Evolutionary conservation across 2,888 invertebrate species (phyloP).

Genomic region (Phania funesta): DNA sequence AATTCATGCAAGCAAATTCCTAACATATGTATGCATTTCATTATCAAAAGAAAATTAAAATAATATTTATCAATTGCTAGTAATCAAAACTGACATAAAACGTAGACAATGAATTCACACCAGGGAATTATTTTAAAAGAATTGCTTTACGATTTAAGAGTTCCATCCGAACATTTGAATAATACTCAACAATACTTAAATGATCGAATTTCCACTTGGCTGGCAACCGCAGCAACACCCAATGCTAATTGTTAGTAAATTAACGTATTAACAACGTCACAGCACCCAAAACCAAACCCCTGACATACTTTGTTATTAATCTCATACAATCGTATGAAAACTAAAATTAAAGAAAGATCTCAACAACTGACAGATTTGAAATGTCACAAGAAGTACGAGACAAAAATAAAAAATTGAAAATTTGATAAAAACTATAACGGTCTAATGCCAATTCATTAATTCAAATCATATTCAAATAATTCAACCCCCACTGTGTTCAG

Average conservation of each 20-base stretch:
- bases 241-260: conserved; percentile 67
- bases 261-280: conserved; percentile 62
- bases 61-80: conserved; percentile 39
- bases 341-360: conserved; percentile 33
- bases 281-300: conserved; percentile 49
- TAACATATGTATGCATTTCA: conserved; percentile 49
- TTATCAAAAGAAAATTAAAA: conserved; percentile 20
- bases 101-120: conserved; percentile 60
- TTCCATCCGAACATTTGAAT: conserved; percentile 34
- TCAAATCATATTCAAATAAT: conserved; percentile 67
- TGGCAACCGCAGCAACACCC: conserved; percentile 66
- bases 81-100: conserved; percentile 66
- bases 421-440: conserved; percentile 46
- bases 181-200: conserved; percentile 27
- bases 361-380: conserved; percentile 65
- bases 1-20: conserved; percentile 4
- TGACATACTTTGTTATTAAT: background rate
- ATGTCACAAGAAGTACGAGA: conserved; percentile 45
- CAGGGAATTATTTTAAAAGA: conserved; percentile 56
- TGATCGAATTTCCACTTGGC: conserved; percentile 60
- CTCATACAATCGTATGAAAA: conserved; percentile 17
- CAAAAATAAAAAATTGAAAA: conserved; percentile 46
- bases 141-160: conserved; percentile 17
- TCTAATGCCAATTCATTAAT: conserved; percentile 54
- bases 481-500: conserved; percentile 57